Evolutionary conservation across 2,113 vertebrate species (phyloP).

Genomic region (Ceyx cyanopectus): DNA sequence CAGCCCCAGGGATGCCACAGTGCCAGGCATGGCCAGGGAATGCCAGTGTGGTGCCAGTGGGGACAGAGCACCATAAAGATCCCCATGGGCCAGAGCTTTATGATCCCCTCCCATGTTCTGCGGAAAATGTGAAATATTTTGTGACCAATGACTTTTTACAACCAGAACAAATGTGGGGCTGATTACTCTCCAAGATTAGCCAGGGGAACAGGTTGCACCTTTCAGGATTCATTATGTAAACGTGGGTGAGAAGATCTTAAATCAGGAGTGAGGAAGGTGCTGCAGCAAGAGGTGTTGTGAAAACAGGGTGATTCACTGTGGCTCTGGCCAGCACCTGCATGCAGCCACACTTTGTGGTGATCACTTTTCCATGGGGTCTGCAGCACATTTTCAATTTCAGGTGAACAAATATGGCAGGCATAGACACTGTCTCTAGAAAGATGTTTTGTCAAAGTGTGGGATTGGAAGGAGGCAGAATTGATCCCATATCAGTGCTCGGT

Average conservation of each 20-base stretch:
- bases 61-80: not conserved
- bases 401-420: not conserved
- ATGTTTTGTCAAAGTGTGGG: rapidly evolving
- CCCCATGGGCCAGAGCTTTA: not conserved
- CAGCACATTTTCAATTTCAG: rapidly evolving
- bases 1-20: not conserved
- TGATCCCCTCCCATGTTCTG: not conserved
- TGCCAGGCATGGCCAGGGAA: not conserved
- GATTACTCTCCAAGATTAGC: not conserved
- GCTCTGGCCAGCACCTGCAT: not conserved
- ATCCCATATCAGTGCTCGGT: rapidly evolving
- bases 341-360: rapidly evolving
- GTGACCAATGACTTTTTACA: constrained; percentile 8
- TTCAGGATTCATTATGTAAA: constrained; percentile 22
- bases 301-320: constrained; percentile 24
- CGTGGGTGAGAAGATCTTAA: constrained; percentile 56
- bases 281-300: not conserved
- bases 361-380: not conserved
- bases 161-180: not conserved
- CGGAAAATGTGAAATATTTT: constrained; percentile 29
- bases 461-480: not conserved
- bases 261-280: not conserved
- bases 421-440: rapidly evolving
- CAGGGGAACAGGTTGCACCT: constrained; percentile 28
- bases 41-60: rapidly evolving